Conservation (phyloP, 2,797 vertebrate species). For the Falco cherrug region DNA sequence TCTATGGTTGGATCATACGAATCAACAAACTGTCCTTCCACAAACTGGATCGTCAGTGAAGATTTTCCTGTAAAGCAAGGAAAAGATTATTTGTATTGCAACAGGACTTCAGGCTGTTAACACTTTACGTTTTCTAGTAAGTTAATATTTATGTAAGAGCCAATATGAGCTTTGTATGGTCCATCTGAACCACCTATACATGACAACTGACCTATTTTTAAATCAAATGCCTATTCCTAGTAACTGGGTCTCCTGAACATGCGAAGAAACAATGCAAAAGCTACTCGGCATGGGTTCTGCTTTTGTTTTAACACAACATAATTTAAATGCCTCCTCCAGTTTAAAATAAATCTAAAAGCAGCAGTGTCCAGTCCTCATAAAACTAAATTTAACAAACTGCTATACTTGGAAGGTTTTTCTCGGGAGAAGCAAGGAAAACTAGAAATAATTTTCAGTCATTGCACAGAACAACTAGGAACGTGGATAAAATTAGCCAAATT, state of each 20-base stretch:
- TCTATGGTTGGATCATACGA: slow-evolving; percentile 99
- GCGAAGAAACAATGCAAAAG: background rate
- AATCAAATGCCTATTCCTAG: slow-evolving; percentile 23
- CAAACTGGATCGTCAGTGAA: slow-evolving; percentile 98
- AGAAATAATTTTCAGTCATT: background rate
- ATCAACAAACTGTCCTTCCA: slow-evolving; percentile 99
- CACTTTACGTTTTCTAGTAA: background rate
- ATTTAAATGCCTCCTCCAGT: background rate
- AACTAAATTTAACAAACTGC: slow-evolving; percentile 11
- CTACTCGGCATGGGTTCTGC: background rate
- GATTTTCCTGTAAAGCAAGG: slow-evolving; percentile 89
- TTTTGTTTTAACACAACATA: slow-evolving; percentile 15
- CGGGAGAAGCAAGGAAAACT: background rate
- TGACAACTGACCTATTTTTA: slow-evolving; percentile 25
- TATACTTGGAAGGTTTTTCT: background rate
- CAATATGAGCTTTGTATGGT: background rate
- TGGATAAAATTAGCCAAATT: background rate
- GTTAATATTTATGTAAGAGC: background rate
- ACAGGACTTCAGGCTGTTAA: background rate
- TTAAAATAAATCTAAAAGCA: slow-evolving; percentile 18
- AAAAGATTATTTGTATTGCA: background rate
- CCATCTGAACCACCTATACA: background rate
- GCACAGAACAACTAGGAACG: background rate
- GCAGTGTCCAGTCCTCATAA: background rate
- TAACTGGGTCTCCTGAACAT: slow-evolving; percentile 22